phyloP scores from a whole-genome alignment of 2,888 invertebrate species.

The Congeria kusceri region DNA sequence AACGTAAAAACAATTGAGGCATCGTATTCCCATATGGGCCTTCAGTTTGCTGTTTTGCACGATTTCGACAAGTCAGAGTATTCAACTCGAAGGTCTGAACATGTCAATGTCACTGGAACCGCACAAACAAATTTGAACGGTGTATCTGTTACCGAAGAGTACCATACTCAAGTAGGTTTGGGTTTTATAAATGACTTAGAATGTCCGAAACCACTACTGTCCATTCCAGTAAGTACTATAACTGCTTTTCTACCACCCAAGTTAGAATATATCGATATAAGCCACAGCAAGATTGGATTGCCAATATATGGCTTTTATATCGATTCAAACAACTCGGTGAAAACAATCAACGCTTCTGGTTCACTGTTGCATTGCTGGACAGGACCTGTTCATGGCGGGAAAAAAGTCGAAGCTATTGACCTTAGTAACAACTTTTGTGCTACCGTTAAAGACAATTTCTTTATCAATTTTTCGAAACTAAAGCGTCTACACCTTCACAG shows the following conservation, averaged over 20 bases:
- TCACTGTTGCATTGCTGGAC: conserved; percentile 42
- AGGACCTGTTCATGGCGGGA: conserved; percentile 32
- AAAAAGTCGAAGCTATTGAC: conserved; percentile 32
- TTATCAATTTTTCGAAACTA: conserved; percentile 9
- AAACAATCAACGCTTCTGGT: conserved; percentile 18
- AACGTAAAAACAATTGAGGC: no score
- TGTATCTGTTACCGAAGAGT: no score
- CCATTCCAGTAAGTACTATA: conserved; percentile 8
- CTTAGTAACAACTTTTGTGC: conserved; percentile 26
- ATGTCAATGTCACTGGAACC: no score
- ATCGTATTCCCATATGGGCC: no score
- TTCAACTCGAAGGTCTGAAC: no score
- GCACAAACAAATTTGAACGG: no score
- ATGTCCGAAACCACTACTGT: conserved; percentile 3
- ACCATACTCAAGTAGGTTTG: no score
- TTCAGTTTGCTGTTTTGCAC: no score
- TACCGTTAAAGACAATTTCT: not conserved
- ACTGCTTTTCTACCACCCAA: conserved; percentile 33
- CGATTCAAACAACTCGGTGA: conserved; percentile 10
- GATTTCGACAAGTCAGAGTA: no score
- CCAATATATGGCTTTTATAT: conserved; percentile 28
- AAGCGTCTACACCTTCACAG: not conserved
- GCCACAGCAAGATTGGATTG: conserved; percentile 23
- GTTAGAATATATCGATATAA: conserved; percentile 24
- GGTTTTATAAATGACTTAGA: not conserved